These are phyloP conservation scores for Caenorhabditis inopinata DNA, from an alignment of 1,140 invertebrate genomes.

Conservation along the genomic window DNA sequence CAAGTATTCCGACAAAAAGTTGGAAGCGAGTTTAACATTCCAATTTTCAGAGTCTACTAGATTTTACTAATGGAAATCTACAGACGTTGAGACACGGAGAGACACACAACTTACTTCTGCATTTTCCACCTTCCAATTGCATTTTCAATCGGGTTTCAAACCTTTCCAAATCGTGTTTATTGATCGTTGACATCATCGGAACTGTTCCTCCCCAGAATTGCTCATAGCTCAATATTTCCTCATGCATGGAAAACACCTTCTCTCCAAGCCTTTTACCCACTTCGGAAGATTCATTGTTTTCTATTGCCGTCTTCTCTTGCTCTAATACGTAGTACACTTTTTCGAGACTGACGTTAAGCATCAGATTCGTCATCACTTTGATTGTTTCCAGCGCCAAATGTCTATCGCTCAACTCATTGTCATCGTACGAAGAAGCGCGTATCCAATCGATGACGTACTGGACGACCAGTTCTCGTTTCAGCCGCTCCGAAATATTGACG, in stretches of 20 bases:
- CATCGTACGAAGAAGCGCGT: background rate
- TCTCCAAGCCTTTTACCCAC: background rate
- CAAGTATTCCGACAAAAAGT: too few species aligned
- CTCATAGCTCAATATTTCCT: background rate
- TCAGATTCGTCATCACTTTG: constrained; percentile 9
- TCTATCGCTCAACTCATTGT: background rate
- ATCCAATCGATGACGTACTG: constrained; percentile 10
- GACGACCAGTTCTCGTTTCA: background rate
- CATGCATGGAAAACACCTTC: background rate
- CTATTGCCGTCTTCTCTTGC: background rate
- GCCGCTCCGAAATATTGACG: background rate
- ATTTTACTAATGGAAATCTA: too few species aligned
- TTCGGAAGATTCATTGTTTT: background rate
- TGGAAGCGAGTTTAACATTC: too few species aligned
- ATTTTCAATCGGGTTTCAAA: background rate
- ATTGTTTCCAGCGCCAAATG: background rate
- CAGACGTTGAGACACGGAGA: too few species aligned
- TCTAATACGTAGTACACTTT: constrained; percentile 3
- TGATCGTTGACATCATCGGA: background rate
- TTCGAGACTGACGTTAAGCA: background rate
- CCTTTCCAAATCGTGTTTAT: background rate
- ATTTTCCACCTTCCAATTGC: background rate
- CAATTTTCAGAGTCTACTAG: too few species aligned
- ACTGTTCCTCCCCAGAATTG: background rate
- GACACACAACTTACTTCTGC: background rate